phyloP scores from a whole-genome alignment of 2,888 invertebrate species.

The Tupiocoris notatus region DNA sequence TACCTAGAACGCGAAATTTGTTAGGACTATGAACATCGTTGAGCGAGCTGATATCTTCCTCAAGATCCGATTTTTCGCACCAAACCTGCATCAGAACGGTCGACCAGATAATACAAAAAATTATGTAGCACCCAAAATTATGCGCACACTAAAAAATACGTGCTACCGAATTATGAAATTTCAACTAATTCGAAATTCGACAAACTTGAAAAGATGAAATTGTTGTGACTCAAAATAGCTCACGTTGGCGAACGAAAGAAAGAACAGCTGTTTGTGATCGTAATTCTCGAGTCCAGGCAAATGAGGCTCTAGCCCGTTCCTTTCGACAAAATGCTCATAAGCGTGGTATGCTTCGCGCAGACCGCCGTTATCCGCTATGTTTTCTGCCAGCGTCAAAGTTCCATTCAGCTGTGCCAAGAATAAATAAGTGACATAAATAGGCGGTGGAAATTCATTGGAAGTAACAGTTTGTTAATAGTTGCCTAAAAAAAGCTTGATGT shows the following conservation, averaged over 20 bases:
- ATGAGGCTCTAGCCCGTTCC: constrained; percentile 56
- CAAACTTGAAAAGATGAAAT: too few relatives aligned
- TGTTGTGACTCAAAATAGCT: too few relatives aligned
- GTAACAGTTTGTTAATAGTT: too few relatives aligned
- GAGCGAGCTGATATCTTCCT: constrained; percentile 76
- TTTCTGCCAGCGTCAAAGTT: constrained; percentile 54
- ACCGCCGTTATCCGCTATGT: constrained; percentile 90
- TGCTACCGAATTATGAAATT: too few relatives aligned
- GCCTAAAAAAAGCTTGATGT: too few relatives aligned
- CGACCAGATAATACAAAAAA: too few relatives aligned
- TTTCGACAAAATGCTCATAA: constrained; percentile 55
- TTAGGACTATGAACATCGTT: constrained; percentile 93
- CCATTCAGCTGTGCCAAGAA: constrained; percentile 70
- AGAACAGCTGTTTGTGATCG: constrained; percentile 87
- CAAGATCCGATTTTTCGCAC: constrained; percentile 84
- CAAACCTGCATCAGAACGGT: too few relatives aligned
- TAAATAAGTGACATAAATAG: too few relatives aligned
- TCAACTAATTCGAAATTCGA: too few relatives aligned
- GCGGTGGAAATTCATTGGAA: too few relatives aligned
- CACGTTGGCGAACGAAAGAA: constrained; percentile 92
- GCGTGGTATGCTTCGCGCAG: constrained; percentile 88
- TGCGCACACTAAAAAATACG: too few relatives aligned
- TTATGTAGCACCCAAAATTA: too few relatives aligned
- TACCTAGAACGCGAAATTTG: constrained; percentile 80
- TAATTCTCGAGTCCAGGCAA: constrained; percentile 78